phyloP scores from a whole-genome alignment of 2,888 invertebrate species.

The Drosophila nr. perissopoda region DNA sequence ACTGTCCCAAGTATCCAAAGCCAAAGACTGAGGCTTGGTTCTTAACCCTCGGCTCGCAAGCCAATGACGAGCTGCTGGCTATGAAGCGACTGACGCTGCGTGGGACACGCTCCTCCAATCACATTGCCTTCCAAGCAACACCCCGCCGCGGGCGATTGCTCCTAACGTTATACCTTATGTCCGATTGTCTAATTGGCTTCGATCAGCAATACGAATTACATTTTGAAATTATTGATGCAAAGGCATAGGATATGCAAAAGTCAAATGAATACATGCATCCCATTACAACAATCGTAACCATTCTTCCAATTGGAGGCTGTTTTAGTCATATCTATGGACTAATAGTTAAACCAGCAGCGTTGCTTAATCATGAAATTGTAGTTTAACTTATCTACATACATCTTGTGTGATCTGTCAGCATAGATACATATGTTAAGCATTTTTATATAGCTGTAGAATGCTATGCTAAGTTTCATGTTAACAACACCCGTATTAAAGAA shows the following conservation, averaged over 20 bases:
- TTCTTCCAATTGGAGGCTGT: constrained; percentile 18
- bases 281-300: constrained; percentile 1
- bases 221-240: constrained; percentile 85
- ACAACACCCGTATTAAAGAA: constrained; percentile 25
- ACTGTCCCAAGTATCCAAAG: constrained; percentile 94
- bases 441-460: constrained; percentile 24
- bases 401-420: constrained; percentile 18
- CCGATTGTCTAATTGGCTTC: constrained; percentile 96
- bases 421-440: constrained; percentile 19
- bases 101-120: constrained; percentile 85
- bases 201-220: constrained; percentile 93
- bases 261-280: constrained; percentile 1
- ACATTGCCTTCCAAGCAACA: constrained; percentile 88
- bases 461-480: constrained; percentile 28
- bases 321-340: constrained; percentile 22
- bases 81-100: constrained; percentile 90
- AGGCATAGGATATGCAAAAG: constrained; percentile 24
- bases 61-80: constrained; percentile 90
- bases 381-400: constrained; percentile 13
- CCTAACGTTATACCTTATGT: constrained; percentile 93
- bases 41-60: constrained; percentile 91
- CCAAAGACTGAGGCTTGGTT: constrained; percentile 99
- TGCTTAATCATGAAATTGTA: constrained; percentile 17
- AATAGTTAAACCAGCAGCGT: constrained; percentile 26
- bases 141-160: constrained; percentile 89